phyloP scores from a whole-genome alignment of 1,140 invertebrate genomes.

The Atopsyche davidsoni region DNA sequence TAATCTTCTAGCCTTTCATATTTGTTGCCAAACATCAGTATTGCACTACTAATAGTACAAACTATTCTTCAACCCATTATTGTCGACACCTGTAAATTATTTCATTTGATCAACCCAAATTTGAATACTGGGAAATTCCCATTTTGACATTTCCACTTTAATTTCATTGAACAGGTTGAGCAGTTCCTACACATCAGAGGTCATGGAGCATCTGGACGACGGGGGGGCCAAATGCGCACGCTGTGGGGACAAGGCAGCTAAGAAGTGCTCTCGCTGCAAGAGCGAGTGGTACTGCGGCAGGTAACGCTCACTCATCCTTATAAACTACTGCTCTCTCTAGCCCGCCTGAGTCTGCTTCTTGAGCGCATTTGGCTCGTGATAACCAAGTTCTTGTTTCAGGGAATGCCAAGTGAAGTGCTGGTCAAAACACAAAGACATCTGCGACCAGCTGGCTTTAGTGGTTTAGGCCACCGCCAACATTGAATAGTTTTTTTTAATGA shows the following conservation, averaged over 20 bases:
- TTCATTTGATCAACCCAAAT: no score
- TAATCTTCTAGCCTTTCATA: no score
- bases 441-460: slow-evolving; percentile 41
- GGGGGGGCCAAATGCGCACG: slow-evolving; percentile 47
- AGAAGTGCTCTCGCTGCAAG: slow-evolving; percentile 54
- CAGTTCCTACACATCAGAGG: slow-evolving; percentile 50
- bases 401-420: slow-evolving; percentile 54
- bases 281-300: slow-evolving; percentile 54
- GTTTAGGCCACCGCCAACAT: no score
- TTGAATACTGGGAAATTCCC: no score
- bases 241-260: slow-evolving; percentile 49
- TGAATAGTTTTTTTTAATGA: no score
- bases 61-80: no score
- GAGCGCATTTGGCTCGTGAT: slow-evolving; percentile 23
- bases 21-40: no score
- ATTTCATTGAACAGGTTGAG: slow-evolving; percentile 34
- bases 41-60: no score
- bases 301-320: no score
- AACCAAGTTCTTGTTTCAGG: slow-evolving; percentile 33
- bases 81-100: no score
- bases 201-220: slow-evolving; percentile 47
- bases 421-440: slow-evolving; percentile 50
- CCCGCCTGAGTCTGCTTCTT: background rate
- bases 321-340: background rate
- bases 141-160: no score